Percentiles rank a stretch among this genome's conserved stretches.
These are phyloP conservation scores for Rotaria socialis DNA, from an alignment of 2,888 invertebrate genomes.

Conservation along the genomic window DNA sequence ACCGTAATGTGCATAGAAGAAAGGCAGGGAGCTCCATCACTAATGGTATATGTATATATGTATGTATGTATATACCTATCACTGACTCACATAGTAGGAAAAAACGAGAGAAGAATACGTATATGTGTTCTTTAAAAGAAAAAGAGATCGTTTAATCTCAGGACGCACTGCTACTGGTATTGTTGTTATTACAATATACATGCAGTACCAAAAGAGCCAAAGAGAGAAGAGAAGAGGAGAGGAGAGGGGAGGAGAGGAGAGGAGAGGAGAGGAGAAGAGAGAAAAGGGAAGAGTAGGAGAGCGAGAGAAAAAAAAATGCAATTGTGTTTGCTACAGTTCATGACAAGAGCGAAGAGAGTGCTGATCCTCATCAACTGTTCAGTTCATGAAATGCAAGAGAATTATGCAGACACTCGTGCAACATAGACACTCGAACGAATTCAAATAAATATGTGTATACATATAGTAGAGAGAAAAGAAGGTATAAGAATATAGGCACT, in stretches of 20 bases:
- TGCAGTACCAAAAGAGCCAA: neutral
- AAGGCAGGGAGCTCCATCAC: neutral
- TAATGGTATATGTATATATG: neutral
- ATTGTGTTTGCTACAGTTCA: constrained; percentile 18
- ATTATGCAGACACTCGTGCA: neutral
- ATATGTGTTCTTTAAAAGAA: neutral
- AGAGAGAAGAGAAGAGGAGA: neutral
- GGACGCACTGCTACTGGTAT: constrained; percentile 9
- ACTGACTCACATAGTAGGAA: neutral
- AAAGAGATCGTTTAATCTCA: neutral
- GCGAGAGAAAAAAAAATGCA: neutral
- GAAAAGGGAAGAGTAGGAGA: neutral
- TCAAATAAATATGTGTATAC: constrained; percentile 10
- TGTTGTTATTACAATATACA: neutral
- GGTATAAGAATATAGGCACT: neutral
- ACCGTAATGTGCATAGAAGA: neutral
- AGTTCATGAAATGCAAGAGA: constrained; percentile 1
- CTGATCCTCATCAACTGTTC: constrained; percentile 26
- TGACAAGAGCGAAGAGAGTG: neutral
- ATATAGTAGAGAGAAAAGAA: neutral
- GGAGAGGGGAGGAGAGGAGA: neutral
- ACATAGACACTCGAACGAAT: constrained; percentile 2
- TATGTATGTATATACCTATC: neutral
- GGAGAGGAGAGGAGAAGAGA: neutral
- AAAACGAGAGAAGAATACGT: neutral